A percentile compares a stretch with the other conserved stretches of the same genome.
Conservation (phyloP, 1,140 invertebrate genomes). For the Brachionus rubens region DNA sequence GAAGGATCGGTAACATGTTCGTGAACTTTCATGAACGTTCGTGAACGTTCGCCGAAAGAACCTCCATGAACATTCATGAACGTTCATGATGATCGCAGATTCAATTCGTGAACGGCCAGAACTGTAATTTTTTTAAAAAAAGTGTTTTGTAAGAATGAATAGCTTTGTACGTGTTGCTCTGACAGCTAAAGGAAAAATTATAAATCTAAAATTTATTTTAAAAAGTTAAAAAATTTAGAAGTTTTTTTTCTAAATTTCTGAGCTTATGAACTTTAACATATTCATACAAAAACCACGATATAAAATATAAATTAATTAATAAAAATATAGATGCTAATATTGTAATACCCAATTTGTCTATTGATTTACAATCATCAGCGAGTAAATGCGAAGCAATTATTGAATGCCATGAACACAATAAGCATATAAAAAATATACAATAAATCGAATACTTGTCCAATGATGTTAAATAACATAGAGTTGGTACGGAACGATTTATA, state of each 20-base stretch:
- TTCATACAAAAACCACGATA: not conserved
- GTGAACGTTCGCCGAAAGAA: too few relatives aligned
- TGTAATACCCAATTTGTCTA: slow-evolving; percentile 9
- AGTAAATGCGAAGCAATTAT: slow-evolving; percentile 5
- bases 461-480: slow-evolving; percentile 44
- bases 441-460: slow-evolving; percentile 34
- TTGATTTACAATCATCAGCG: not conserved
- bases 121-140: too few relatives aligned
- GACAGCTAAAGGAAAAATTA: too few relatives aligned
- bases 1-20: too few relatives aligned
- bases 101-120: too few relatives aligned
- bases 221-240: too few relatives aligned
- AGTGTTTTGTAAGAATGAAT: too few relatives aligned
- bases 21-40: too few relatives aligned
- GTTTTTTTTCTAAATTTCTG: not conserved
- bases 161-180: too few relatives aligned
- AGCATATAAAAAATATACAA: slow-evolving; percentile 17
- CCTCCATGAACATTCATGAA: too few relatives aligned
- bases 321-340: not conserved
- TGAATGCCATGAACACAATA: slow-evolving; percentile 9
- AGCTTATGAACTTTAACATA: not conserved
- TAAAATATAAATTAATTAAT: not conserved
- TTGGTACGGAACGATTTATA: slow-evolving; percentile 29
- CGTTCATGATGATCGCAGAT: too few relatives aligned
- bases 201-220: too few relatives aligned